phyloP scores from a whole-genome alignment of 2,797 vertebrate species.

The Pantherophis alleghaniensis region DNA sequence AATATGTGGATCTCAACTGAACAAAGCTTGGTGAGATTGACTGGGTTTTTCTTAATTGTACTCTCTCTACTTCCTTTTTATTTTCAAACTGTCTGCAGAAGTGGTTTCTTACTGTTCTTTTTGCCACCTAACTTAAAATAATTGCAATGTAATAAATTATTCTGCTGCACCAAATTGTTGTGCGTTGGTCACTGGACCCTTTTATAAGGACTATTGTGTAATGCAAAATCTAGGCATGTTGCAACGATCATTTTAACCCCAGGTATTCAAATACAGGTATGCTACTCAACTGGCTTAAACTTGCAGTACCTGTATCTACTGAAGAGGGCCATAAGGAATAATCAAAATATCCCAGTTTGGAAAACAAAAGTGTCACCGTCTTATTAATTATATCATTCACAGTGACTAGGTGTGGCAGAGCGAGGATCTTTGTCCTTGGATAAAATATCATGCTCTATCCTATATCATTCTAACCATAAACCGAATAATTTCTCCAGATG shows the following conservation, averaged over 20 bases:
- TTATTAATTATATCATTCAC: neutral
- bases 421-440: neutral
- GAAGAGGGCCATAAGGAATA: neutral
- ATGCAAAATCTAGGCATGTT: neutral
- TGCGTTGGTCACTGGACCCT: neutral
- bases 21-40: neutral
- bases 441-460: neutral
- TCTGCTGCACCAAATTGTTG: neutral
- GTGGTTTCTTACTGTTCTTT: neutral
- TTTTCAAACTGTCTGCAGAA: slow-evolving; percentile 32
- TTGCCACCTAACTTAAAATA: slow-evolving; percentile 49
- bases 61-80: slow-evolving; percentile 3
- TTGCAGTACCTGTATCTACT: neutral
- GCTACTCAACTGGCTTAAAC: neutral
- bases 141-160: slow-evolving; percentile 17
- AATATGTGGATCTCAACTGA: neutral
- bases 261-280: neutral
- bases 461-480: neutral
- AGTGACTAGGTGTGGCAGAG: neutral
- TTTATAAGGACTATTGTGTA: neutral
- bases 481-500: neutral
- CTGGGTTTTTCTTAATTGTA: slow-evolving; percentile 19
- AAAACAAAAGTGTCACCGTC: neutral
- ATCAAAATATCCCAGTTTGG: neutral
- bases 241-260: neutral